These are phyloP conservation scores for Spisula subtruncata DNA, from an alignment of 2,888 invertebrate species.

Conservation along the genomic window DNA sequence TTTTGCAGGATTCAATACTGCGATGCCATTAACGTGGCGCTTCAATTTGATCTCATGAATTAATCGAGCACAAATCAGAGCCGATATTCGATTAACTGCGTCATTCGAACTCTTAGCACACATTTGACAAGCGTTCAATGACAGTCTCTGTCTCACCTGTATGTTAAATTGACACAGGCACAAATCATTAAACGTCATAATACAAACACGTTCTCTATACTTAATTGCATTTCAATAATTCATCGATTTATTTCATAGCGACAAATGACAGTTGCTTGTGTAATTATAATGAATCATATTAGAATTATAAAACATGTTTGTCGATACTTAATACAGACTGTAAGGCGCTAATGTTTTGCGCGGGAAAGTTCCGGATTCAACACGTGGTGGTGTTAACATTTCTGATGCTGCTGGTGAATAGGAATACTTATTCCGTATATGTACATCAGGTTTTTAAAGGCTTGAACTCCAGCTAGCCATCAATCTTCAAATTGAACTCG, in stretches of 20 bases:
- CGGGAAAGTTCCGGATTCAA: too few relatives aligned
- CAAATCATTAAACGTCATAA: conserved; percentile 12
- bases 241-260: neutral
- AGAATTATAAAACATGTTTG: neutral
- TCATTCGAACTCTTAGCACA: neutral
- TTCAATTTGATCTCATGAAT: neutral
- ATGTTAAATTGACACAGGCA: conserved; percentile 4
- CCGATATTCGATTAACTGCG: neutral
- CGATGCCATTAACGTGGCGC: neutral
- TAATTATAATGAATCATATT: conserved; percentile 8
- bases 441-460: too few relatives aligned
- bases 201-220: neutral
- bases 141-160: conserved; percentile 4
- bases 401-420: too few relatives aligned
- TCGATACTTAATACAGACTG: neutral
- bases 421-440: too few relatives aligned
- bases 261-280: conserved; percentile 6
- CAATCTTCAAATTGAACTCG: too few relatives aligned
- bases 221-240: conserved; percentile 14
- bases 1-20: neutral
- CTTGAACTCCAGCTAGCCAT: too few relatives aligned
- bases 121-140: conserved; percentile 4
- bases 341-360: too few relatives aligned
- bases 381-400: too few relatives aligned
- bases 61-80: neutral